Conservation (phyloP, 2,888 invertebrate genomes). For the Adela reaumurella region DNA sequence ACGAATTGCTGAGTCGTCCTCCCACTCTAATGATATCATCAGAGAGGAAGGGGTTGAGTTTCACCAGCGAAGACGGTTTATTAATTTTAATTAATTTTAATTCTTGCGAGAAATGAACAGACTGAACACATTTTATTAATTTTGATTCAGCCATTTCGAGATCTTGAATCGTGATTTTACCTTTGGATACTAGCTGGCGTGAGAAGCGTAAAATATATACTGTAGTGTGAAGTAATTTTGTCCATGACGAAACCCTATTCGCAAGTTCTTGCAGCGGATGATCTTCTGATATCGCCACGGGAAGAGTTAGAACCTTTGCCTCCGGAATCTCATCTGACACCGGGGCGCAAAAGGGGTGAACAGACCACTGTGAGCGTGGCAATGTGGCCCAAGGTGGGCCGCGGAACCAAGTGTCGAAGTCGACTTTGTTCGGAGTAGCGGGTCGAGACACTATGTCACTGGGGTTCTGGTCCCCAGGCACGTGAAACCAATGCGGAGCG, state of each 20-base stretch:
- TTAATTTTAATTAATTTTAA: neutral
- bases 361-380: neutral
- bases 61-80: neutral
- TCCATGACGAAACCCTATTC: neutral
- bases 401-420: too few species aligned
- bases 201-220: neutral
- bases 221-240: neutral
- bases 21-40: conserved; percentile 2
- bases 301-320: neutral
- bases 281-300: neutral
- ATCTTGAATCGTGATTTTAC: neutral
- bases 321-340: neutral
- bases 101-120: neutral
- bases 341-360: neutral
- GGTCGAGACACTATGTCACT: conserved; percentile 7
- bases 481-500: conserved; percentile 5
- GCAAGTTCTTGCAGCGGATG: neutral
- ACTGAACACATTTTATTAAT: neutral
- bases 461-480: too few species aligned
- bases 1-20: neutral
- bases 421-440: conserved; percentile 3
- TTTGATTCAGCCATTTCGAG: neutral
- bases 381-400: too few species aligned
- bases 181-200: neutral
- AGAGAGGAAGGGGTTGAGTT: conserved; percentile 2